Base-by-base conservation (phyloP, 2,797 vertebrate genomes). In the Chaenodraco wilsoni region DNA sequence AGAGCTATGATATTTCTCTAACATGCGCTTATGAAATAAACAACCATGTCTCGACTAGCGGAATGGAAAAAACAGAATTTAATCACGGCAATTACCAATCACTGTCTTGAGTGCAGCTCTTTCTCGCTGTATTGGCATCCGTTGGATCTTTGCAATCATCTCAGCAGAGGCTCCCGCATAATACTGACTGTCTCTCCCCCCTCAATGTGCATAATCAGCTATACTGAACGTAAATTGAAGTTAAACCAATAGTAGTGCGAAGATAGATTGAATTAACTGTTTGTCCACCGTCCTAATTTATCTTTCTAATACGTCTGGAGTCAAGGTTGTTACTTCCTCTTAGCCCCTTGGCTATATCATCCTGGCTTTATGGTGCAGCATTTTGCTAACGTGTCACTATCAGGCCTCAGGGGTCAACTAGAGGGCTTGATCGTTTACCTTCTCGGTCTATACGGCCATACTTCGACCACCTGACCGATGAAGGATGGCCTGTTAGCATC, bases 401-500 rank as follows among this genome's bases (percentile, higher is more conserved):
- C 27, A 33, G 27, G 62, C 77, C 73, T 9, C 3, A 40, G 57
- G 60, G 89, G 75, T 91, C 80, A 90, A 72, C 57, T 52, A 13
- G 44, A 64, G 83, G 84, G 72, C 75, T 71, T 69, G 67, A 82
- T 84, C 81, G 43, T 69, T 84, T 65, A 91, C 85, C 79, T 79
- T 79, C 14, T 54, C 54, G 81, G 84, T 76, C 85, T 72, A 67
- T 50, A 60, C 54, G 37, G 63, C 64, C 67, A 66, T 57, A 54
- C 60, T 69, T 72, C 17, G 33, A 63, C 79, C 62, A 64, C 15
- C 66, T 58, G 44, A 10, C 48, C 41, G 1, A 87, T 93, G 92
- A 94, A 74, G 78, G 87, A 93, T 79, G 75, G 76, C 79, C 84
- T 69, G 74, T 91, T 91, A 90, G 75, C 73, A 43, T 88, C 88